Base-by-base conservation (phyloP, 2,888 invertebrate genomes). In the Oeneis ivallda region DNA sequence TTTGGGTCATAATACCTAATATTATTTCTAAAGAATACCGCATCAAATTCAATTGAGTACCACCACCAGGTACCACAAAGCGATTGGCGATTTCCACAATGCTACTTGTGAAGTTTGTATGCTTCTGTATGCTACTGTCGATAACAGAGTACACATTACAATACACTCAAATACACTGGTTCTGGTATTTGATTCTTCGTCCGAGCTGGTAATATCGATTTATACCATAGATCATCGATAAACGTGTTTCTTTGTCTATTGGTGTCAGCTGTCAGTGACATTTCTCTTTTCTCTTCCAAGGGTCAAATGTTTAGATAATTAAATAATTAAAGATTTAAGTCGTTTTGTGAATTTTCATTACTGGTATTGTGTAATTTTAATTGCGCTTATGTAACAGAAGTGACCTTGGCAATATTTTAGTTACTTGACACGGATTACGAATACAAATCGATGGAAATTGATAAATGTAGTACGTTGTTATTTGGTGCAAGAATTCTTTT, bases 191-290 rank as follows among this genome's bases (percentile, higher is more conserved):
- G n/a, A n/a, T n/a, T n/a, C n/a, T n/a, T n/a, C n/a, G n/a, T n/a
- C n/a, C n/a, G n/a, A n/a, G n/a, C n/a, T n/a, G n/a, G n/a, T n/a
- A n/a, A 54, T 76, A 89, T 87, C 83, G 89, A 89, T 87, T 83
- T 71, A 69, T 66, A 76, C 85, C 85, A 84, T 87, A 88, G 86
- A 87, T 87, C 86, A 73, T 70, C 65, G 65, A 75, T 67, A 70
- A 73, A 70, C 64, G 76, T 71, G 74, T 74, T 74, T 82, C 82
- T 79, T 89, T 84, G 80, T 89, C 88, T 89, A 83, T 87, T 80
- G 78, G 72, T 75, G 82, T 81, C 89, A 89, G 87, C 89, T 89
- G 89, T 88, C 89, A 86, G 79, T 89, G 89, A 89, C 89, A 86
- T 86, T 84, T 80, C 80, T 80, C 81, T 83, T 79, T n/a, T n/a